Conservation (phyloP, 2,113 vertebrate genomes). For the Lampris incognitus region DNA sequence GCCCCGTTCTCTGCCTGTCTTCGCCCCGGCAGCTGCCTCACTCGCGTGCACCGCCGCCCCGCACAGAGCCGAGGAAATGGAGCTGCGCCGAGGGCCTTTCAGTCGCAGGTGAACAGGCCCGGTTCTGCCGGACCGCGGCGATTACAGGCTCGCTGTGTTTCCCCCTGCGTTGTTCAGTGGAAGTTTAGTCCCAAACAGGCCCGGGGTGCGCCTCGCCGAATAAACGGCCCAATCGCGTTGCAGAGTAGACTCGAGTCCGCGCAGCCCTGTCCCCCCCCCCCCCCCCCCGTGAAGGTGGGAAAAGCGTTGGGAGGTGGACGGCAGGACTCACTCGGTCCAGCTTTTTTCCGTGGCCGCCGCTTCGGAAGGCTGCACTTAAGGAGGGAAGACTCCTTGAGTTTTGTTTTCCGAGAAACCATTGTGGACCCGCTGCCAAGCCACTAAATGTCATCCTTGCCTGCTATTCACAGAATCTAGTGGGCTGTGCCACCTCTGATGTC, state of each 20-base stretch:
- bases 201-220: slow-evolving; percentile 1
- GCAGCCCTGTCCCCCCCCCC: background rate
- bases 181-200: slow-evolving; percentile 40
- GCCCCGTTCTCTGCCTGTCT: slow-evolving; percentile 53
- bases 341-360: slow-evolving; percentile 15
- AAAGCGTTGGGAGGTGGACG: too few species aligned
- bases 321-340: background rate
- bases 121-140: slow-evolving; percentile 38
- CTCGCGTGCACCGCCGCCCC: slow-evolving; percentile 30
- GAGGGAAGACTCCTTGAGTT: slow-evolving; percentile 22
- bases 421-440: slow-evolving; percentile 41
- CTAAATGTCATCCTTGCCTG: slow-evolving; percentile 43
- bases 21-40: slow-evolving; percentile 54
- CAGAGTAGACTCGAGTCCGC: too few species aligned
- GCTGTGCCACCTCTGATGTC: background rate
- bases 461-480: slow-evolving; percentile 16
- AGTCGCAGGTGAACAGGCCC: slow-evolving; percentile 24
- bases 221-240: too few species aligned
- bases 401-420: slow-evolving; percentile 49
- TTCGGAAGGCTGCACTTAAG: slow-evolving; percentile 14
- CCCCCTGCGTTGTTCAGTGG: slow-evolving; percentile 58
- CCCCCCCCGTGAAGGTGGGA: background rate
- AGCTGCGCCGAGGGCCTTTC: slow-evolving; percentile 59
- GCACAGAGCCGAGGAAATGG: slow-evolving; percentile 43
- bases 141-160: slow-evolving; percentile 20